Percentiles rank a stretch among this genome's conserved stretches.
Conservation (phyloP, 1,140 invertebrate species). For the Tribolium madens region DNA sequence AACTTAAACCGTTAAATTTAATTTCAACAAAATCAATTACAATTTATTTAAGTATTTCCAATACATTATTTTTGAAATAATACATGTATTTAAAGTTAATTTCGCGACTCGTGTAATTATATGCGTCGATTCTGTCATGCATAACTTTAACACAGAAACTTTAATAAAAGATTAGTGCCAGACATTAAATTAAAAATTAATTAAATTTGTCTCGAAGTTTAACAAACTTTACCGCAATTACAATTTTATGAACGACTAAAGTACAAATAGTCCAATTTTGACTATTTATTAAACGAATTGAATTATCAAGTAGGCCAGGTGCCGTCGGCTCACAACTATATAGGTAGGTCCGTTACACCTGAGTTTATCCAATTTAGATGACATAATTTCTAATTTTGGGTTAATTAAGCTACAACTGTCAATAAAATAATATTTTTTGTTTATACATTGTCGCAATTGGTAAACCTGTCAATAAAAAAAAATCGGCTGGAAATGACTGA, state of each 20-base stretch:
- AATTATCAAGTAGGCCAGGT: constrained; percentile 3
- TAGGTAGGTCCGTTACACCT: too few relatives aligned
- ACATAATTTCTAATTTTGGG: neutral
- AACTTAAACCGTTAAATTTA: neutral
- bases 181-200: neutral
- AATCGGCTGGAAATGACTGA: too few relatives aligned
- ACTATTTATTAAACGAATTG: neutral
- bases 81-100: constrained; percentile 6
- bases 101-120: neutral
- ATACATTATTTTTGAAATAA: neutral
- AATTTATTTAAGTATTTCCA: neutral
- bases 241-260: too few relatives aligned
- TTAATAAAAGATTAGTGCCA: too few relatives aligned
- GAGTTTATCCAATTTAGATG: constrained; percentile 35
- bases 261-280: too few relatives aligned
- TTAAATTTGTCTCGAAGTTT: neutral
- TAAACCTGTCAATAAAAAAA: too few relatives aligned
- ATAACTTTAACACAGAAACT: neutral
- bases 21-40: constrained; percentile 1
- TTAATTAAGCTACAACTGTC: neutral
- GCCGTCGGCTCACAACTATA: constrained; percentile 7
- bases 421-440: neutral
- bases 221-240: too few relatives aligned
- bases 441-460: too few relatives aligned
- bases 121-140: neutral